Base-by-base conservation (phyloP, 1,140 invertebrate genomes). In the Drosophila pseudoobscura region DNA sequence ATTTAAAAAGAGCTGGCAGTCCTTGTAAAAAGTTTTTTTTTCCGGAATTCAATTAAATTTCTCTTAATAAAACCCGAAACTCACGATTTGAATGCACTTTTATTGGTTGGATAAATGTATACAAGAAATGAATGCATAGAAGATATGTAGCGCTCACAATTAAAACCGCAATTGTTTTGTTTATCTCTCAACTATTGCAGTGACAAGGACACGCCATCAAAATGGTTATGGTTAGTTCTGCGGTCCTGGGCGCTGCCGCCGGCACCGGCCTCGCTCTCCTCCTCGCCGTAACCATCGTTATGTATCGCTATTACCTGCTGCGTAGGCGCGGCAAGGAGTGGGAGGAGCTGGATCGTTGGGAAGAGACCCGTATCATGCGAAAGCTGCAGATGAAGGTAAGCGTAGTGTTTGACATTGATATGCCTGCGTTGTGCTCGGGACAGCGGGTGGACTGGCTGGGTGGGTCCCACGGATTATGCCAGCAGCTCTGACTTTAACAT, bases 251-350 rank as follows among this genome's bases (percentile, higher is more conserved):
- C 1, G 94, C 94, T 9, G 94, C 94, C 0, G 92, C 94, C 1
- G 94, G 94, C 3, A 94, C 94, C 3, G 94, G 94, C 3, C 82
- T 94, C 41, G 94, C 94, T 0, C 79, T 95, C 6, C 79, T 95
- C 22, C 92, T 95, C 24, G 94, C 94, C 6, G 93, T 95, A 75
- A 95, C 94, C 1, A 93, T 95, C 54, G 93, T 95, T 13, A 92
- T 95, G 62, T 95, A 94, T 75, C 93, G 94, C 9, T 95, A 95
- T 71, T 94, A 95, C 75, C 89, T 93, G 6, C 72, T 92, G 3
- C 92, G 93, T 46, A 92, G 91, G 43, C 92, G 92, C 31, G 92
- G 91, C 9, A 93, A 93, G 58, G 93, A 93, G 72, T 94, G 94
- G 94, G 93, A 92, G 15, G 92, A 93, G 31, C 71, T 94, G 63